These are phyloP conservation scores for Drosophila takahashii DNA, from an alignment of 1,140 invertebrate genomes.

Conservation along the genomic window DNA sequence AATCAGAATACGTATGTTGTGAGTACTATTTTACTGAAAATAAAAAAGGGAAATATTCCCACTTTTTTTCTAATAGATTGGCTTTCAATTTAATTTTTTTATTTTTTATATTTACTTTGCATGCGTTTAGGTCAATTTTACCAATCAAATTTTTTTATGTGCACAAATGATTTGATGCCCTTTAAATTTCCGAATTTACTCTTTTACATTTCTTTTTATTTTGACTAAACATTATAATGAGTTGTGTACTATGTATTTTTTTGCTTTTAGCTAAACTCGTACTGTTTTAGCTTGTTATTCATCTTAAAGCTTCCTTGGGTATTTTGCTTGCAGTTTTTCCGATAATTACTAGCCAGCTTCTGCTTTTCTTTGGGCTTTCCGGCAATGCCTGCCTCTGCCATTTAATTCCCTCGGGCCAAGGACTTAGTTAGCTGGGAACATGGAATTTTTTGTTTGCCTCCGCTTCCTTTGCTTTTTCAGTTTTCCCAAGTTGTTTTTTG, in stretches of 20 bases:
- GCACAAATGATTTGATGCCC: too few relatives aligned
- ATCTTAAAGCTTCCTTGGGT: conserved; percentile 18
- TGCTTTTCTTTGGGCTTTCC: conserved; percentile 15
- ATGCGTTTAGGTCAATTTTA: too few relatives aligned
- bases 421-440: conserved; percentile 43
- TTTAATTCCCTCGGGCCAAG: conserved; percentile 64
- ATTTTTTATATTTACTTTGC: too few relatives aligned
- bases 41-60: neutral
- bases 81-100: too few relatives aligned
- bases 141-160: too few relatives aligned
- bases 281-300: neutral
- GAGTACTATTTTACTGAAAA: neutral
- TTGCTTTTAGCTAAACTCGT: neutral
- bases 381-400: conserved; percentile 21
- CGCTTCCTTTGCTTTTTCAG: conserved; percentile 24
- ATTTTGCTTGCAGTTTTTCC: conserved; percentile 48
- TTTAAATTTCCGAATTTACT: too few relatives aligned
- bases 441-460: conserved; percentile 35
- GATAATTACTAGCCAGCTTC: conserved; percentile 55
- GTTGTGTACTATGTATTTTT: too few relatives aligned
- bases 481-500: conserved; percentile 36
- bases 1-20: neutral
- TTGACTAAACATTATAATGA: too few relatives aligned
- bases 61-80: too few relatives aligned
- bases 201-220: too few relatives aligned